Conservation (phyloP, 2,113 vertebrate genomes). For the Laticauda colubrina region DNA sequence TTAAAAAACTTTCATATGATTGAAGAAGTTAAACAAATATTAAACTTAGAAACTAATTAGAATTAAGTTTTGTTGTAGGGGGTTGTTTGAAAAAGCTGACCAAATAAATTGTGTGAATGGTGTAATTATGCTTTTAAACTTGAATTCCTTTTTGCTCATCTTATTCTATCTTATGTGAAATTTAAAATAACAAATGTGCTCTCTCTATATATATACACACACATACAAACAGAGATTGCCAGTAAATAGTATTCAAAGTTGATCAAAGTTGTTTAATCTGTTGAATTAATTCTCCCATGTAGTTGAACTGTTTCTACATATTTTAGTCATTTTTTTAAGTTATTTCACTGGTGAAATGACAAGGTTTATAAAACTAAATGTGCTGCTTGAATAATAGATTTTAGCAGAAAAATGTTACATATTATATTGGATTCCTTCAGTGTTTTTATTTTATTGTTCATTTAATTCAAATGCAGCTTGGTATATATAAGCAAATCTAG, state of each 20-base stretch:
- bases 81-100: background rate
- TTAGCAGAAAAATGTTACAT: background rate
- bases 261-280: background rate
- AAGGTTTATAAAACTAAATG: background rate
- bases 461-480: background rate
- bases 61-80: background rate
- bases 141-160: conserved; percentile 25
- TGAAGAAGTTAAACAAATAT: background rate
- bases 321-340: background rate
- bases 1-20: background rate
- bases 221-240: background rate
- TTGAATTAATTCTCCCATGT: background rate
- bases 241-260: background rate
- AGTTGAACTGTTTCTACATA: background rate
- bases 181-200: conserved; percentile 11
- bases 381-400: background rate
- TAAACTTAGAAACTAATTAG: background rate
- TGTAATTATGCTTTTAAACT: background rate
- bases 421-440: background rate
- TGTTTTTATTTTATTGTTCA: background rate
- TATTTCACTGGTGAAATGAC: background rate
- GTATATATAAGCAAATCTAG: background rate
- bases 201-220: background rate
- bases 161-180: background rate
- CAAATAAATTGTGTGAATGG: background rate